phyloP scores from a whole-genome alignment of 2,113 vertebrate species.

The Nesoenas mayeri region DNA sequence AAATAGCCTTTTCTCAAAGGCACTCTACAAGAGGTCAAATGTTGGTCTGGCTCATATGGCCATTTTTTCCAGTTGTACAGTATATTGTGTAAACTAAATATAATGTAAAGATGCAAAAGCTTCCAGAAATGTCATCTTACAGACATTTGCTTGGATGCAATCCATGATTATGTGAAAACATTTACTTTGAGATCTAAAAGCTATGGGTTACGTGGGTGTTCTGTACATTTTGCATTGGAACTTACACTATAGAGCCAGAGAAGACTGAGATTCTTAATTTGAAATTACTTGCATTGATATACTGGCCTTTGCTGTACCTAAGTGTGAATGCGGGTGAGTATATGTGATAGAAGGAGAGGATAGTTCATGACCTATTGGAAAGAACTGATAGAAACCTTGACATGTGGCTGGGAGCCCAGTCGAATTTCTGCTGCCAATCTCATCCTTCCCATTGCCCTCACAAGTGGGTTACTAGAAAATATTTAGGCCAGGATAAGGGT shows the following conservation, averaged over 20 bases:
- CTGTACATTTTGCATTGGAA: conserved; percentile 58
- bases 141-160: conserved; percentile 69
- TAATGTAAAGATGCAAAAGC: conserved; percentile 70
- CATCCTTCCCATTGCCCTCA: background rate
- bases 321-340: background rate
- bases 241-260: conserved; percentile 49
- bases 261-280: conserved; percentile 4
- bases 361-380: background rate
- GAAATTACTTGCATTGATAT: conserved; percentile 12
- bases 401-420: background rate
- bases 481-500: background rate
- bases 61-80: conserved; percentile 59
- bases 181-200: conserved; percentile 71
- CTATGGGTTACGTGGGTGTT: conserved; percentile 50
- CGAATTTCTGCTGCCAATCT: background rate
- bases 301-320: background rate
- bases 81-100: conserved; percentile 68
- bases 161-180: conserved; percentile 72
- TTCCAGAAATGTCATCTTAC: conserved; percentile 67
- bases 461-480: background rate
- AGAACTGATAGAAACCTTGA: background rate
- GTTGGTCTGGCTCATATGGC: conserved; percentile 48
- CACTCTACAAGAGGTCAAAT: conserved; percentile 63
- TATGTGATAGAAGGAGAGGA: background rate
- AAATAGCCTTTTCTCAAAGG: conserved; percentile 60